Percentiles rank a stretch among this genome's conserved stretches.
Conservation (phyloP, 2,113 vertebrate species). For the Todiramphus chloris region DNA sequence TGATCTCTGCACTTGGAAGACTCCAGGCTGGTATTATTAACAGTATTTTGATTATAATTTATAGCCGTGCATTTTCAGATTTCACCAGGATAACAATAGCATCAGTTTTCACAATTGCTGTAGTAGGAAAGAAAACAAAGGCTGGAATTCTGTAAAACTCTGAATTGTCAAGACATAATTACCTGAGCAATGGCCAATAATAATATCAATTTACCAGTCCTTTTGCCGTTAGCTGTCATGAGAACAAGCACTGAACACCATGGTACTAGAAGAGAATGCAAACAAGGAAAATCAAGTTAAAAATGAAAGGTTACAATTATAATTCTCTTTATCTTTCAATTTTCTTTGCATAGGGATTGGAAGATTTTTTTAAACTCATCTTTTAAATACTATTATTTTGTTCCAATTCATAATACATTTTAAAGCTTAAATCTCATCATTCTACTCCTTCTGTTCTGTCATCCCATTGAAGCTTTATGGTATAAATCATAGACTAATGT, state of each 20-base stretch:
- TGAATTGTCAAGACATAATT: not conserved
- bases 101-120: not conserved
- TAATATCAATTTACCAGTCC: not conserved
- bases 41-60: not conserved
- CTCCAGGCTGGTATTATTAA: not conserved
- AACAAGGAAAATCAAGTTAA: not conserved
- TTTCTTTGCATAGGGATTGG: not conserved
- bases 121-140: not conserved
- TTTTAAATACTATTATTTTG: not conserved
- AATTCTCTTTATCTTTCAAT: not conserved
- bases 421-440: not conserved
- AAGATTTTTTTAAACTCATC: not conserved
- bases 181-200: not conserved
- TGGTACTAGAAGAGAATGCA: not conserved
- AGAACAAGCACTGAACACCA: not conserved
- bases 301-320: not conserved
- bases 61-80: not conserved
- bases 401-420: not conserved
- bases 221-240: not conserved
- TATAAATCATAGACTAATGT: slow-evolving; percentile 15
- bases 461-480: not conserved
- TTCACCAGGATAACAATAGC: not conserved
- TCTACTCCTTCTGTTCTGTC: not conserved
- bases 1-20: not conserved
- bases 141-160: not conserved